Base-by-base conservation (phyloP, 2,888 invertebrate genomes). In the Actias luna region DNA sequence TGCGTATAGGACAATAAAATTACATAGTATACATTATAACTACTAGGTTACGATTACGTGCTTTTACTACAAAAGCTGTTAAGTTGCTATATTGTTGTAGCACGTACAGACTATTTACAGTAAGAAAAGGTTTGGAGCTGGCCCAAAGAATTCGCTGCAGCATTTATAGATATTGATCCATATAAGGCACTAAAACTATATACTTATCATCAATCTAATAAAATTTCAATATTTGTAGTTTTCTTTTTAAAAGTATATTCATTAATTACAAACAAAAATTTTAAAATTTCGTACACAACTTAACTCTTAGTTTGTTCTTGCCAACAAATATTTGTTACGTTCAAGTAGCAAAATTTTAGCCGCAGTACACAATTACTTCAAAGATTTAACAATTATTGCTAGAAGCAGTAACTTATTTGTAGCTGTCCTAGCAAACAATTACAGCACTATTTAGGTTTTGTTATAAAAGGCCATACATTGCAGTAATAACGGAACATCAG, bases 41-140 rank as follows among this genome's bases (percentile, higher is more conserved):
- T 59, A 31, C 33, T 36, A 36, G 35, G 55, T 55, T 29, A 55
- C 55, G 55, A 22, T 10, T 46, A n/a, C n/a, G 2, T 46, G 46
- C 46, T 16, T 29, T 55, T 55, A 29, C 55, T 29, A 55, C n/a
- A 14, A 29, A 55, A 55, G 29, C 7, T 16, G 52, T 5, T 16
- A 27, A 55, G 16, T 52, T 16, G 14, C 31, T 33, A 58, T 33
- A 59, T 59, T 59, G 35, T 59, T 35, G 35, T 59, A 39, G 7
- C 35, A 59, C 36, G 35, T 36, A 35, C 36, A 59, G 22, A 25
- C 35, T 59, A 36, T 39, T 35, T 25, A 59, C 36, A 14, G 35
- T 59, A 35, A 36, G 35, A 59, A 36, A 35, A 25, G 59, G 36
- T 59, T 36, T n/a, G 55, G 55, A 29, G 55, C 29, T 29, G 55